Base-by-base conservation (phyloP, 2,113 vertebrate species). In the Etia nguti region DNA sequence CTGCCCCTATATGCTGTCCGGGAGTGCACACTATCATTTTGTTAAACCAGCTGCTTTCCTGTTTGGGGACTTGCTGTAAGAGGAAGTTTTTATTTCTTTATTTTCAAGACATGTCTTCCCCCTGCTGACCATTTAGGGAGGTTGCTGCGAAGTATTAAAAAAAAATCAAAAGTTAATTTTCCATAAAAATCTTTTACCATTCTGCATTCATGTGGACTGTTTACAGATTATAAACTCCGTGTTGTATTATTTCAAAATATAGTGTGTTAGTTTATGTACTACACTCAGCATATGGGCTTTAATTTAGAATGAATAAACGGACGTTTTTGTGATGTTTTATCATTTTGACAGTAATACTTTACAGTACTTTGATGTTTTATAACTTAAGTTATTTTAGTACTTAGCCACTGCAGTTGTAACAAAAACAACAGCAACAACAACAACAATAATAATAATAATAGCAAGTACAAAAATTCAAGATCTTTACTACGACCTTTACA, bases 111-210 rank as follows among this genome's bases (percentile, higher is more conserved):
- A 13, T 31, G 82, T 81, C 86, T 83, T 70, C 88, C 92, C 86
- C 84, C 93, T 91, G 36, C 85, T 86, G 90, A 50, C 68, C 73
- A 16, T 24, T 54, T 79, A 48, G 2, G 38, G 85, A 79, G 52
- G 16, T 56, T 84, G 81, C 86, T 57, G 56, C 75, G 26, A 87
- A 59, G 4, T 50, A 50, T 50, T 50, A 2, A 50, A 73, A 50
- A 73, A 73, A 10, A 46, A 48, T 48, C 6, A 12, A 31, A 29
- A 31, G 73, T 11, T 55, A 5, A 13, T 52, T 77, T 31, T 29
- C 26, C 43, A 20, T 50, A 31, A 68, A 77, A 77, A 10, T 29
- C 6, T 12, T 50, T 31, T 13, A 4, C 16, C 43, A 75, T 31
- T 50, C 18, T 50, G 41, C 26, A 31, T 75, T 75, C 15, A n/a